Evolutionary conservation across 2,888 invertebrate species (phyloP).

Genomic region (Cataglyphis rosenhaueri): DNA sequence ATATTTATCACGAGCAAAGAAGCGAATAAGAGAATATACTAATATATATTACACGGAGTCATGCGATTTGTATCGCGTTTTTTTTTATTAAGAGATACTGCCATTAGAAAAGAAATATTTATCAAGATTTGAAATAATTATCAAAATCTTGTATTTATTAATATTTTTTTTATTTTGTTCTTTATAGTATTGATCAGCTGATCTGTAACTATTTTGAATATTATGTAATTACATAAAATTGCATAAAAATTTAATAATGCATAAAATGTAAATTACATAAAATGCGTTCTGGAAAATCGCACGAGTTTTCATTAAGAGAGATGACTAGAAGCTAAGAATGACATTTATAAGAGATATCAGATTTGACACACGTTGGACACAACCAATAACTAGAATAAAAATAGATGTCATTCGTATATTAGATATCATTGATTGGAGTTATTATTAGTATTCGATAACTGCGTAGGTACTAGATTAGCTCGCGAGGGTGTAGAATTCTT

Average conservation of each 20-base stretch:
- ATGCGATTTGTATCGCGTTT: not conserved
- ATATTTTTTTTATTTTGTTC: not conserved
- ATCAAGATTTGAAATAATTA: not conserved
- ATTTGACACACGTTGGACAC: not conserved
- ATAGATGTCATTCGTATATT: constrained; percentile 20
- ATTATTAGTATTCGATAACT: constrained; percentile 2
- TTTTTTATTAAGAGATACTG: not conserved
- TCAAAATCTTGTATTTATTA: not conserved
- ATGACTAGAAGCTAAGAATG: not conserved
- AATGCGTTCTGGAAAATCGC: not conserved
- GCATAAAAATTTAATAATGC: no score
- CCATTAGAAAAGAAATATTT: not conserved
- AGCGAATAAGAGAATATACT: not conserved
- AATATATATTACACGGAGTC: not conserved
- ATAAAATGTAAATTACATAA: not conserved
- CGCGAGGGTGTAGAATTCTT: not conserved
- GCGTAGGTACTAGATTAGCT: constrained; percentile 6
- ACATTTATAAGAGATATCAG: not conserved
- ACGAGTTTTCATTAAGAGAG: not conserved
- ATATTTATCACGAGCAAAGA: not conserved
- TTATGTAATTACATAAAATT: not conserved
- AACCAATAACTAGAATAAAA: not conserved
- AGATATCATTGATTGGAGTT: constrained; percentile 7
- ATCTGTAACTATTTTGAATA: not conserved
- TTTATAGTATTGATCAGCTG: not conserved